Evolutionary conservation across 2,888 invertebrate species (phyloP), one percentile per base, ranked within the genome.

Genomic region (Gymnoscelis rufifasciata): DNA sequence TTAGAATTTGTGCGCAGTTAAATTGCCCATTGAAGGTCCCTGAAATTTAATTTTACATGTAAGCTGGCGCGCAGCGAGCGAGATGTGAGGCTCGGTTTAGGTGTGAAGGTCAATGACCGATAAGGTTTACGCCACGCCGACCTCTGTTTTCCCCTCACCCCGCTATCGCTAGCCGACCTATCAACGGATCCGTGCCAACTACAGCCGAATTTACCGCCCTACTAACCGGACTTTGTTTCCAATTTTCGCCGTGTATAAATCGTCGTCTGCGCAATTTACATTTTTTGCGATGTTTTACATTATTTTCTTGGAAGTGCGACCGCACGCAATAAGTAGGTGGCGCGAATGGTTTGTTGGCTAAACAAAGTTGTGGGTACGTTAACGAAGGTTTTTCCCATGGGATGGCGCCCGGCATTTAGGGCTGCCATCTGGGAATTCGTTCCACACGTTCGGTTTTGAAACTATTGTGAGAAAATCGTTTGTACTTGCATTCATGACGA

Each of bases 81-180:
- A 78, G 83, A 83, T 83, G 78, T 73, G 84, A 77, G 86, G 84
- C 86, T 81, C 84, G 59, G 74, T 81, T 79, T 82, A 87, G 84
- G 84, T 84, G 82, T 74, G 78, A 83, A 84, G 87, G 83, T 86
- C 81, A 77, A 78, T 83, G 86, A 81, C 86, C 83, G 87, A 87
- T 87, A 87, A 87, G 82, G 77, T 75, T 78, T 66, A 74, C 72
- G 77, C 71, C 72, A 71, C 70, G 69, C 66, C 78, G 70, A 78
- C 72, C 78, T 74, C 78, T 66, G 62, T 60, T 68, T 67, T 67
- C 67, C 71, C 73, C 65, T 68, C 63, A 67, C 62, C 67, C 69
- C 60, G 55, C 60, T 72, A 75, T 75, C 72, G 69, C 65, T 60
- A 62, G 56, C 62, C 66, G 60, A 69, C 66, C 72, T 73, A 75